Evolutionary conservation across 2,797 vertebrate genomes (phyloP).

Genomic region (Micromesistius poutassou): DNA sequence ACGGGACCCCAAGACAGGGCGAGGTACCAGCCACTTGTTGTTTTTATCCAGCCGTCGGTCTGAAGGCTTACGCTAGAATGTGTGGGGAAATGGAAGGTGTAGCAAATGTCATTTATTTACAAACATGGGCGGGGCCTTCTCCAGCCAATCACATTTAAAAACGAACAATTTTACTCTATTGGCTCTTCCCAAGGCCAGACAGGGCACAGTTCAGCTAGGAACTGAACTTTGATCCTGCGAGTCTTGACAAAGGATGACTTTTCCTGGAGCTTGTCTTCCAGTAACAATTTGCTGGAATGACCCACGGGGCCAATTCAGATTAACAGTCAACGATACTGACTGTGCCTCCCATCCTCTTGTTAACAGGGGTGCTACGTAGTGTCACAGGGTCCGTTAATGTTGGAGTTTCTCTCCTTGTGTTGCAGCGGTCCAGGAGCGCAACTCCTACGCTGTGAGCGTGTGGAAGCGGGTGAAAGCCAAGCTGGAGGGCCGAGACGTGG

Average conservation of each 20-base stretch:
- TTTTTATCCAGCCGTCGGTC: not conserved
- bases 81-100: not conserved
- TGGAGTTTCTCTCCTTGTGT: not conserved
- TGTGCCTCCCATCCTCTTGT: not conserved
- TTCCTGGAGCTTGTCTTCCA: not conserved
- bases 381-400: not conserved
- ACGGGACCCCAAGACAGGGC: constrained; percentile 96
- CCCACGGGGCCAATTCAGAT: not conserved
- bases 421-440: constrained; percentile 95
- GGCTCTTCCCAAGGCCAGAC: too few relatives aligned
- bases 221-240: not conserved
- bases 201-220: not conserved
- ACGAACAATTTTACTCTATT: too few relatives aligned
- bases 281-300: not conserved
- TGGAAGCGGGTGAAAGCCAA: constrained; percentile 99
- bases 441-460: constrained; percentile 97
- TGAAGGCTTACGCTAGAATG: not conserved
- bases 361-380: not conserved
- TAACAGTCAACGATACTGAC: not conserved
- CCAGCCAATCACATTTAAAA: not conserved
- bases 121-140: not conserved
- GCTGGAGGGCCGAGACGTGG: constrained; percentile 94
- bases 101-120: not conserved
- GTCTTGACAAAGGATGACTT: not conserved
- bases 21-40: constrained; percentile 73